These are phyloP conservation scores for Drosophila jambulina DNA, from an alignment of 1,140 invertebrate genomes.

Conservation along the genomic window DNA sequence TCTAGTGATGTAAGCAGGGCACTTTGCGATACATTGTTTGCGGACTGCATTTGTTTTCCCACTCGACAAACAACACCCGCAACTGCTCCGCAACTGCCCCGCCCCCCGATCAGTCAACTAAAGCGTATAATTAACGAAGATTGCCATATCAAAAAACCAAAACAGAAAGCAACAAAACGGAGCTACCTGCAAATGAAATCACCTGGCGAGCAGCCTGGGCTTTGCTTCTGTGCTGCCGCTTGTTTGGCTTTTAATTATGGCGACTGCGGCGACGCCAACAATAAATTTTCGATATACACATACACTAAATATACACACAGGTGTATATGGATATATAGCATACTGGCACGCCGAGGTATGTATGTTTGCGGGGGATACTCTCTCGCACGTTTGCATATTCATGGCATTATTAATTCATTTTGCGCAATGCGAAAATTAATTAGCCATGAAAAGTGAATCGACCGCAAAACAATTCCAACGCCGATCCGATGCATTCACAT, in stretches of 20 bases:
- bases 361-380: conserved; percentile 31
- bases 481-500: conserved; percentile 46
- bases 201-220: conserved; percentile 51
- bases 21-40: conserved; percentile 48
- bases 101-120: conserved; percentile 41
- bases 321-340: conserved; percentile 2
- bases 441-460: conserved; percentile 83
- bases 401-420: conserved; percentile 83
- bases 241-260: conserved; percentile 83
- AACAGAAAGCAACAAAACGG: conserved; percentile 30
- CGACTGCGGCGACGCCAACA: conserved; percentile 73
- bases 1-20: conserved; percentile 65
- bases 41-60: conserved; percentile 54
- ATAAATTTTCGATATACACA: conserved; percentile 65
- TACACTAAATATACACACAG: conserved; percentile 16
- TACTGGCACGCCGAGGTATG: conserved; percentile 37
- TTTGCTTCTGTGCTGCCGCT: conserved; percentile 55
- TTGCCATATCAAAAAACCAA: conserved; percentile 60
- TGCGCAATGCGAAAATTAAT: conserved; percentile 83
- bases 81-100: background rate
- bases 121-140: conserved; percentile 73
- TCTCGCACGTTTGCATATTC: conserved; percentile 74
- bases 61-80: conserved; percentile 34
- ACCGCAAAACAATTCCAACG: conserved; percentile 73
- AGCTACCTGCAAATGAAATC: conserved; percentile 76